These are phyloP conservation scores for Lophotis ruficrista DNA, from an alignment of 2,113 vertebrate genomes.

Conservation along the genomic window DNA sequence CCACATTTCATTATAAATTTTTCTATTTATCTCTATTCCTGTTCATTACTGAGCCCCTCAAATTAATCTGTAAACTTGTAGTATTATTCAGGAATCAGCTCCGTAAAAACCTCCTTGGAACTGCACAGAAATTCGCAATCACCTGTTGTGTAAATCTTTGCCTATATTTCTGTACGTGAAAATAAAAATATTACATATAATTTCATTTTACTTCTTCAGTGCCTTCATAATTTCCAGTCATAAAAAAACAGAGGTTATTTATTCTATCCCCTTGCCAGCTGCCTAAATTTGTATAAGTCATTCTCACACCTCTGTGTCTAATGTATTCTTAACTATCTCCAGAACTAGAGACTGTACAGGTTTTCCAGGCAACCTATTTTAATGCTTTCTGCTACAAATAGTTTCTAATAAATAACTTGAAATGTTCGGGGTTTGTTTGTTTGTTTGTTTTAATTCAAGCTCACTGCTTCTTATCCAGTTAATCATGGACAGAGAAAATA, in stretches of 20 bases:
- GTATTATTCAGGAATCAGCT: not conserved
- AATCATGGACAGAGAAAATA: not conserved
- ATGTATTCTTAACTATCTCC: not conserved
- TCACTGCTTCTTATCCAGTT: not conserved
- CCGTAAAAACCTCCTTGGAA: not conserved
- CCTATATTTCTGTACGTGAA: not conserved
- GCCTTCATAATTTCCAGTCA: not conserved
- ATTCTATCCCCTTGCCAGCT: not conserved
- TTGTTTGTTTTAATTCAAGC: too few relatives aligned
- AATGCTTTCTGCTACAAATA: not conserved
- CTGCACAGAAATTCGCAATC: not conserved
- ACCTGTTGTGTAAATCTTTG: not conserved
- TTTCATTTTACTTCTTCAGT: not conserved
- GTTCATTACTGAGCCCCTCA: not conserved
- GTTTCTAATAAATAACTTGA: not conserved
- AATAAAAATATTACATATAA: not conserved
- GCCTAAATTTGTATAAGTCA: not conserved
- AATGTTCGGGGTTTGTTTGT: too few relatives aligned
- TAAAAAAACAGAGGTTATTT: not conserved
- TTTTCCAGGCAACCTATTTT: not conserved
- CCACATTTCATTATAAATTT: not conserved
- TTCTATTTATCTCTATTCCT: not conserved
- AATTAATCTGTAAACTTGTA: not conserved
- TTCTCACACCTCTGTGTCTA: not conserved
- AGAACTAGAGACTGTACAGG: not conserved